phyloP scores from a whole-genome alignment of 2,113 vertebrate genomes.

The Agapornis roseicollis region DNA sequence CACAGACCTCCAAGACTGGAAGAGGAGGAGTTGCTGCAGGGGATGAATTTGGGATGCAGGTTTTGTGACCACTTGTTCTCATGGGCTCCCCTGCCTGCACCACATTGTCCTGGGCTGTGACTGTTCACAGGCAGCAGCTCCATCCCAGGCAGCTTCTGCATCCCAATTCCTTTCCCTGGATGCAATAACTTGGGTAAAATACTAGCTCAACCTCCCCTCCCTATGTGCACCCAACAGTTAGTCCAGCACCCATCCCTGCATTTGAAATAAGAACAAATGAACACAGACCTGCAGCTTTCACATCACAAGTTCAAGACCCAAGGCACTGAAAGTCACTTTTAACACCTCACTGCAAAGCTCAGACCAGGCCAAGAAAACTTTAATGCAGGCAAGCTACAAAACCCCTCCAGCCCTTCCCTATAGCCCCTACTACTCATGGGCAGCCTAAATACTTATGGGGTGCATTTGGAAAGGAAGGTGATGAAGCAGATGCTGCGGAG shows the following conservation, averaged over 20 bases:
- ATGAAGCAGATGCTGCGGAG: not conserved
- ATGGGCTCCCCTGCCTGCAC: accelerated
- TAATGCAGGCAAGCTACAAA: not conserved
- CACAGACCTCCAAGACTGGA: accelerated
- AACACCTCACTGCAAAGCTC: not conserved
- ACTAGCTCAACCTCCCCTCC: not conserved
- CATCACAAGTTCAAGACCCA: not conserved
- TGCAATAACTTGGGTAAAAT: not conserved
- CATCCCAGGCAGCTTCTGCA: not conserved
- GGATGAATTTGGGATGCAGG: not conserved
- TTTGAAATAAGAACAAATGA: not conserved
- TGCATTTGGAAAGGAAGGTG: not conserved
- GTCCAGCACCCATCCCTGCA: not conserved
- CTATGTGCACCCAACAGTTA: accelerated
- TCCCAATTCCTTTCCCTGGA: not conserved
- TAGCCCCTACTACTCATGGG: accelerated
- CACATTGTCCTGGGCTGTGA: not conserved
- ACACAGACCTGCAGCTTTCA: not conserved
- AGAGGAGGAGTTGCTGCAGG: not conserved
- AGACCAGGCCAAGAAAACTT: not conserved
- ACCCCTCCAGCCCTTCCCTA: not conserved
- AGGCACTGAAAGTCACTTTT: not conserved
- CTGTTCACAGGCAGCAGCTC: not conserved
- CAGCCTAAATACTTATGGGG: not conserved
- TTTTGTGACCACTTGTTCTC: not conserved